These are phyloP conservation scores for Triplophysa tibetana DNA, from an alignment of 2,113 vertebrate genomes.

Conservation along the genomic window DNA sequence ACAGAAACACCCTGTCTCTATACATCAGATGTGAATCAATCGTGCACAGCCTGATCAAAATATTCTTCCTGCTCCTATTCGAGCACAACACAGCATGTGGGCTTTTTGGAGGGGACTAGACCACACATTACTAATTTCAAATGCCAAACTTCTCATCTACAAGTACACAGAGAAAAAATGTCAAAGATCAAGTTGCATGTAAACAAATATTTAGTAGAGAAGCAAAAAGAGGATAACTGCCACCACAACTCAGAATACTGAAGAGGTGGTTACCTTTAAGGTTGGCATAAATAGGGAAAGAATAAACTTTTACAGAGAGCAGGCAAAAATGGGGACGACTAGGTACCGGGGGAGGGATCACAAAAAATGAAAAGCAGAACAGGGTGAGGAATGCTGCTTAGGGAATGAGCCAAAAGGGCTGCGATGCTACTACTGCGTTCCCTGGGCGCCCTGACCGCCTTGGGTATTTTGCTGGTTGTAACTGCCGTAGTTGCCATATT, in stretches of 20 bases:
- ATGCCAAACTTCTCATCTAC: conserved; percentile 38
- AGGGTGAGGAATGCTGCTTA: conserved; percentile 45
- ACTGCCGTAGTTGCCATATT: conserved; percentile 82
- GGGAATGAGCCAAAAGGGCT: conserved; percentile 35
- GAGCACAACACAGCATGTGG: conserved; percentile 41
- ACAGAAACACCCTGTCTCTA: conserved; percentile 44
- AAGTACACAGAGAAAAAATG: conserved; percentile 28
- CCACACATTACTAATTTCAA: conserved; percentile 42
- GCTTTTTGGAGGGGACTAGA: conserved; percentile 35
- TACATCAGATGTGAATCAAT: conserved; percentile 44
- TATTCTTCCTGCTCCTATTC: conserved; percentile 31
- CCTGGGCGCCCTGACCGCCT: conserved; percentile 80
- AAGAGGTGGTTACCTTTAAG: conserved; percentile 25
- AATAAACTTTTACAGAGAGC: conserved; percentile 15
- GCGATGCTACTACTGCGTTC: conserved; percentile 35
- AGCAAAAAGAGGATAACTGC: conserved; percentile 30
- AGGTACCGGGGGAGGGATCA: background rate
- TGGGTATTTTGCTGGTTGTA: conserved; percentile 71
- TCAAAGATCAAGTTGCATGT: conserved; percentile 34
- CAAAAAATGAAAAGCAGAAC: conserved; percentile 10
- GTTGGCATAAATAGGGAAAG: conserved; percentile 16
- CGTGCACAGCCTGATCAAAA: conserved; percentile 44
- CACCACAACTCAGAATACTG: conserved; percentile 31
- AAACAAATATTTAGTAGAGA: conserved; percentile 39
- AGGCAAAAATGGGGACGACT: conserved; percentile 3